Evolutionary conservation across 2,888 invertebrate genomes (phyloP), one percentile per base, ranked within the genome.

Genomic region (Liodrosophila aerea): DNA sequence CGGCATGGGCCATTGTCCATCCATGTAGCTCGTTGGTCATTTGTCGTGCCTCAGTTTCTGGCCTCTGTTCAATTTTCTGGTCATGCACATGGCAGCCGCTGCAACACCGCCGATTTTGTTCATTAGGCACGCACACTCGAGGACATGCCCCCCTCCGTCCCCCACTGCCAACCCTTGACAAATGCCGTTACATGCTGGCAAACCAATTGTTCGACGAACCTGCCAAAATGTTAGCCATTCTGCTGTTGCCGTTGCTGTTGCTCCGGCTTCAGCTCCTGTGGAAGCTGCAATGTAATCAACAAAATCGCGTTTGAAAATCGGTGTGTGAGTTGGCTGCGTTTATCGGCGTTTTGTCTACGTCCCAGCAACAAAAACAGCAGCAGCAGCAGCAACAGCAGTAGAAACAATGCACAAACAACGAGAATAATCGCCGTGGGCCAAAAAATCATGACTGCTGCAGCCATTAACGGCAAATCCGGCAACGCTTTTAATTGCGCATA

Each of bases 401-500:
- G 41, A 47, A 51, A 60, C 70, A 75, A 59, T 78, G 72, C 45
- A 51, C 60, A 77, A 66, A 66, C 62, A 70, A 57, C 56, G 50
- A 44, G 41, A 15, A 46, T 43, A 30, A 51, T 46, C 60, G 58
- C 76, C 52, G 53, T 56, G 59, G 46, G 80, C 63, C 67, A 52
- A 63, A 66, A 73, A 73, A 75, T 73, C 76, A 71, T 57, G 59
- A 67, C 33, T 62, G 57, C 44, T 64, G 61, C 65, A 68, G 54
- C 85, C 85, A 78, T 78, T 78, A 78, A 81, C 78, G 72, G 77
- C 68, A 84, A 78, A 84, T 81, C 78, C 69, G 85, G 85, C 78
- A 81, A 77, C 77, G 85, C 82, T 84, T 78, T 84, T 78, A 78
- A 78, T 78, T 78, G 78, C 84, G 85, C 76, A 72, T 63, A 83